Evolutionary conservation across 2,797 vertebrate genomes (phyloP).

Genomic region (Australoheros facetus): DNA sequence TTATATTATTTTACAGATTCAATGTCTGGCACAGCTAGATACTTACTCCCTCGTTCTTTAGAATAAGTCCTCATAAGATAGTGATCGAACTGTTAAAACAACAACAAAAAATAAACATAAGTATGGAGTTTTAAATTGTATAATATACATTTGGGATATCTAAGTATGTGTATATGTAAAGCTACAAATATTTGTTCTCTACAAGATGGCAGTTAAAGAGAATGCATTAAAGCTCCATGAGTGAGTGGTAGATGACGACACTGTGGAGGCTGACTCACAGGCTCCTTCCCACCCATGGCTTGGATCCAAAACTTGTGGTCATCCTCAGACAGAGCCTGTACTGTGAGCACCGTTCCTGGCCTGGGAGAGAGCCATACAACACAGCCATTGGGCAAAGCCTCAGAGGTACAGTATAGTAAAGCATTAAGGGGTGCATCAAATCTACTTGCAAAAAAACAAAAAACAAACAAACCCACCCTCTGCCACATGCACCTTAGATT

Average conservation of each 20-base stretch:
- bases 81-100: constrained; percentile 67
- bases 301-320: constrained; percentile 95
- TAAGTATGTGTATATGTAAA: background rate
- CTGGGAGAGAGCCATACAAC: constrained; percentile 71
- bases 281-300: constrained; percentile 95
- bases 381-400: constrained; percentile 25
- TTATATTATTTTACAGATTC: background rate
- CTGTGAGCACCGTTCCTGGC: constrained; percentile 88
- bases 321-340: constrained; percentile 94
- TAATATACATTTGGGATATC: background rate
- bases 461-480: background rate
- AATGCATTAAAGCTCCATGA: constrained; percentile 1
- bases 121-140: background rate
- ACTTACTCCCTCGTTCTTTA: constrained; percentile 85
- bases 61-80: constrained; percentile 73
- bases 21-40: background rate
- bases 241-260: constrained; percentile 51
- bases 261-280: constrained; percentile 81
- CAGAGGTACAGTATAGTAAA: background rate
- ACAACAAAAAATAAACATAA: background rate
- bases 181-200: background rate
- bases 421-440: background rate
- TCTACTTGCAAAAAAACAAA: background rate
- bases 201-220: background rate
- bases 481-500: constrained; percentile 20